A percentile compares a stretch with the other conserved stretches of the same genome.
These are phyloP conservation scores for Drosophila melanogaster DNA, from an alignment of 1,140 invertebrate genomes.

Conservation along the genomic window Release_6_plus_ISO1_MT NT_033777.3:20900501-20901000, in stretches of 20 bases:
- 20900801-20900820: background rate
- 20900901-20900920: slow-evolving; percentile 29
- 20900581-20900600: too few species aligned
- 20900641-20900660: too few species aligned
- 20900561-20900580: too few species aligned
- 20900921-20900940: slow-evolving; percentile 16
- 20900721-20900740: too few species aligned
- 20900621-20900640: too few species aligned
- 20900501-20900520: background rate
- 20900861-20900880: background rate
- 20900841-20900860: slow-evolving; percentile 2
- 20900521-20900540: background rate
- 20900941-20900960: slow-evolving; percentile 33
- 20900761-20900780: too few species aligned
- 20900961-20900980: slow-evolving; percentile 76
- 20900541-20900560: background rate
- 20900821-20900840: slow-evolving; percentile 12
- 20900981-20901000: slow-evolving; percentile 74
- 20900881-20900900: slow-evolving; percentile 34
- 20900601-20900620: too few species aligned
- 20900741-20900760: too few species aligned
- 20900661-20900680: too few species aligned
- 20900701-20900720: too few species aligned
- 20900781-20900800: background rate
- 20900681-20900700: too few species aligned